phyloP scores from a whole-genome alignment of 2,888 invertebrate species.

The Lacanobia wlatinum region DNA sequence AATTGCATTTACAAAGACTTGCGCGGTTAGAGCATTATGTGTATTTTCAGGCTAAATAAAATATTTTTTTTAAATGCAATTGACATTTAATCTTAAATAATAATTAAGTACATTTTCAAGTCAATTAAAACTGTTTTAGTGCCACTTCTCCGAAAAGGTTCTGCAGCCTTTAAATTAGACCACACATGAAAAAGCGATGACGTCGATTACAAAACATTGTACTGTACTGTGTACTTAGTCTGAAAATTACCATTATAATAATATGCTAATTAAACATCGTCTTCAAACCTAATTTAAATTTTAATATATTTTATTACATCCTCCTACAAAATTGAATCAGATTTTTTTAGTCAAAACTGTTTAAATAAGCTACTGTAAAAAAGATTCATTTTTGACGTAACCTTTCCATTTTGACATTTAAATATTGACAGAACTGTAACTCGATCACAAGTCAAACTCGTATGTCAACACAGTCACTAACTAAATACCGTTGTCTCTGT shows the following conservation, averaged over 20 bases:
- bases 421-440: conserved; percentile 74
- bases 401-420: conserved; percentile 74
- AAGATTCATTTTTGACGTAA: conserved; percentile 74
- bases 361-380: conserved; percentile 54
- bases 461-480: conserved; percentile 58
- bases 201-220: conserved; percentile 61
- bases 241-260: conserved; percentile 60
- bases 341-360: background rate
- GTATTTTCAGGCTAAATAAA: no score
- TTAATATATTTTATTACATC: conserved; percentile 10
- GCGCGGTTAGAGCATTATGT: no score
- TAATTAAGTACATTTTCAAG: no score
- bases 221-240: conserved; percentile 44
- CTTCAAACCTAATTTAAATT: conserved; percentile 18
- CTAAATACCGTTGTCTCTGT: conserved; percentile 45
- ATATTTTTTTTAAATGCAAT: no score
- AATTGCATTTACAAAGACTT: no score
- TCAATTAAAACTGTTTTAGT: no score
- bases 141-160: no score
- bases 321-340: background rate
- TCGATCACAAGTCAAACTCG: conserved; percentile 59
- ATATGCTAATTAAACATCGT: conserved; percentile 53
- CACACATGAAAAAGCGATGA: conserved; percentile 60
- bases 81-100: no score
- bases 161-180: conserved; percentile 36